A percentile compares a stretch with the other conserved stretches of the same genome.
Evolutionary conservation across 2,113 vertebrate species (phyloP).

Genomic region (Gymnarchus niloticus): DNA sequence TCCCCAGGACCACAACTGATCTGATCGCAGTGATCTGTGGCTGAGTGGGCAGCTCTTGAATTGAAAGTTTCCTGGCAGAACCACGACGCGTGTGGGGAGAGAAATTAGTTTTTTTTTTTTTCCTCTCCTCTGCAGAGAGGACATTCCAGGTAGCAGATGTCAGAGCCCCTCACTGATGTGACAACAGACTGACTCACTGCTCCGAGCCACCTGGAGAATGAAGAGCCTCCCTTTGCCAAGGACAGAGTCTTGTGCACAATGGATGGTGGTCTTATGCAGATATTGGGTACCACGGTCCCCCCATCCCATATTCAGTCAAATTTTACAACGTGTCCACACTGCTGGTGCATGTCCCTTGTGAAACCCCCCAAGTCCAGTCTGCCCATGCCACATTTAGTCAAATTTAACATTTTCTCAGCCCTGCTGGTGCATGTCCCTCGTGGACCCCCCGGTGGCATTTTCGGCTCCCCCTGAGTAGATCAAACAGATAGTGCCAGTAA

Average conservation of each 20-base stretch:
- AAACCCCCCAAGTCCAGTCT: neutral
- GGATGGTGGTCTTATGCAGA: neutral
- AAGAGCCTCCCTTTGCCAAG: neutral
- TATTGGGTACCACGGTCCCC: neutral
- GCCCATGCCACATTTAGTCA: neutral
- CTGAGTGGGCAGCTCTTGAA: neutral
- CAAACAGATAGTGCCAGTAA: conserved; percentile 26
- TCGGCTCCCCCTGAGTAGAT: conserved; percentile 15
- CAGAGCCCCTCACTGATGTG: neutral
- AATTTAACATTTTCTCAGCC: neutral
- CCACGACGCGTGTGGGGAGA: conserved; percentile 32
- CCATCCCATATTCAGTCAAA: no score
- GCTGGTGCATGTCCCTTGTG: no score
- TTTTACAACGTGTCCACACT: neutral
- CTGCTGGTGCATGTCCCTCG: neutral
- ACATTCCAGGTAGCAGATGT: neutral
- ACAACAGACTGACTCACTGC: neutral
- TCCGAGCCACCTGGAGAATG: neutral
- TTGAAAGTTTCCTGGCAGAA: conserved; percentile 30
- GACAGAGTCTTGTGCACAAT: neutral
- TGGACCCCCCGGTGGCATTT: neutral
- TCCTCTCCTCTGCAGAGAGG: neutral
- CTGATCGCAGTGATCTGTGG: neutral
- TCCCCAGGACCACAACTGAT: neutral
- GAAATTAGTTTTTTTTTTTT: conserved; percentile 11